Conservation (phyloP, 2,888 invertebrate species). For the Agonopterix arenella region DNA sequence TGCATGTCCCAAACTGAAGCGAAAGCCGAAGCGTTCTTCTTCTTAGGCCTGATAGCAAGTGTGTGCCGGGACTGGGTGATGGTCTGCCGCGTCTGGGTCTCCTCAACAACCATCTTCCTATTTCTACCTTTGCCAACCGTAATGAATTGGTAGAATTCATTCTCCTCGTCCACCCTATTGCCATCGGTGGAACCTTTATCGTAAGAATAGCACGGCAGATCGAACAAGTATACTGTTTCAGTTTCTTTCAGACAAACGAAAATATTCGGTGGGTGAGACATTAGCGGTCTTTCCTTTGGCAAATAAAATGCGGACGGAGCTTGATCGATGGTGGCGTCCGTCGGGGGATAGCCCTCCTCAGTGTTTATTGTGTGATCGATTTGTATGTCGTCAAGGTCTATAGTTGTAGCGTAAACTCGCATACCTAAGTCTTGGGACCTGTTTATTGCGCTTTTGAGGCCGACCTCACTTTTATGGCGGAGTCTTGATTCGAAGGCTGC, state of each 20-base stretch:
- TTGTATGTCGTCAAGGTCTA: slow-evolving; percentile 69
- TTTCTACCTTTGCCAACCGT: slow-evolving; percentile 82
- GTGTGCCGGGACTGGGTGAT: slow-evolving; percentile 81
- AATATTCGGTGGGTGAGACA: slow-evolving; percentile 74
- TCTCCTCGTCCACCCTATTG: slow-evolving; percentile 74
- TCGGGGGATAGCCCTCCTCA: slow-evolving; percentile 41
- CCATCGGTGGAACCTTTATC: slow-evolving; percentile 78
- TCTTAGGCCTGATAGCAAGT: slow-evolving; percentile 70
- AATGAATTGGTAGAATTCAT: slow-evolving; percentile 81
- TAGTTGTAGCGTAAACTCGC: slow-evolving; percentile 64
- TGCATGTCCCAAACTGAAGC: slow-evolving; percentile 88
- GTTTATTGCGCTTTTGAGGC: slow-evolving; percentile 5
- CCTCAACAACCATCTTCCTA: slow-evolving; percentile 80
- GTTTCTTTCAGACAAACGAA: slow-evolving; percentile 82
- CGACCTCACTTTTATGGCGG: slow-evolving; percentile 34
- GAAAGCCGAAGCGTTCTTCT: slow-evolving; percentile 77
- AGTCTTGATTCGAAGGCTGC: slow-evolving; percentile 50
- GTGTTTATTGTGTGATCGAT: slow-evolving; percentile 69
- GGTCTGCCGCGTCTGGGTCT: slow-evolving; percentile 81
- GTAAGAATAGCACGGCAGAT: slow-evolving; percentile 79
- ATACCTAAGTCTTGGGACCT: slow-evolving; percentile 26
- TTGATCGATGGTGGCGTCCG: slow-evolving; percentile 35
- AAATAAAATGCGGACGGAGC: slow-evolving; percentile 64
- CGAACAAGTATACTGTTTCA: slow-evolving; percentile 79
- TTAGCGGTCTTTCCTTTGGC: slow-evolving; percentile 40